These are phyloP conservation scores for Donacobius atricapilla DNA, from an alignment of 2,113 vertebrate species.

Conservation along the genomic window DNA sequence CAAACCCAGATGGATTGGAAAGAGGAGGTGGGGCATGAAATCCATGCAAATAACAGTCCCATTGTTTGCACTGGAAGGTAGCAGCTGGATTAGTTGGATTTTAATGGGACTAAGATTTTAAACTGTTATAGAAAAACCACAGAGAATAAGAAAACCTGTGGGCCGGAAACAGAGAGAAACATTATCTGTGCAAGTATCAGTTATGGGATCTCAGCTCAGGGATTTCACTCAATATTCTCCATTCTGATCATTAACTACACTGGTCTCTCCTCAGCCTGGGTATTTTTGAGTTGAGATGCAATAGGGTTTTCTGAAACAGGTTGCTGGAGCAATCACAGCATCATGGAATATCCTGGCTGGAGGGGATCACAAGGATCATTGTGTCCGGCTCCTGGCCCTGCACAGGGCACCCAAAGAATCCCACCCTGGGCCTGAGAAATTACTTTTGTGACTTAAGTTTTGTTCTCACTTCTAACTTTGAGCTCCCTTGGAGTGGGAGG, in stretches of 20 bases:
- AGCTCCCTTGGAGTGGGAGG: rapidly evolving
- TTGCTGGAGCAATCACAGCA: background rate
- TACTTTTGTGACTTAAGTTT: background rate
- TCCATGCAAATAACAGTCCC: background rate
- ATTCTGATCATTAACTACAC: background rate
- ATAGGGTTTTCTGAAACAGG: background rate
- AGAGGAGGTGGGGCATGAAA: background rate
- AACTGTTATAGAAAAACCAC: background rate
- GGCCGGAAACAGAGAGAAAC: background rate
- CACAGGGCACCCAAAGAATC: background rate
- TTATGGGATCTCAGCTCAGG: background rate
- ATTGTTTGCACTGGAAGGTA: background rate
- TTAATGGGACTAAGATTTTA: background rate
- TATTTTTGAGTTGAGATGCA: background rate
- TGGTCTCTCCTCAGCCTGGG: background rate
- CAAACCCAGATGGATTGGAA: background rate
- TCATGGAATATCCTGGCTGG: background rate
- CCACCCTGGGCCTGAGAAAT: background rate
- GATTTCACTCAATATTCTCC: background rate
- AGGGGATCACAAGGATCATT: no score
- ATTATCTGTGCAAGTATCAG: background rate
- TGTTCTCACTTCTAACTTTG: background rate
- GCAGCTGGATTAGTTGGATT: background rate
- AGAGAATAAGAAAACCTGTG: background rate
- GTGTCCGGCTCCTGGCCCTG: background rate